These are phyloP conservation scores for Entomyzon cyanotis DNA, from an alignment of 2,113 vertebrate genomes.

Conservation along the genomic window DNA sequence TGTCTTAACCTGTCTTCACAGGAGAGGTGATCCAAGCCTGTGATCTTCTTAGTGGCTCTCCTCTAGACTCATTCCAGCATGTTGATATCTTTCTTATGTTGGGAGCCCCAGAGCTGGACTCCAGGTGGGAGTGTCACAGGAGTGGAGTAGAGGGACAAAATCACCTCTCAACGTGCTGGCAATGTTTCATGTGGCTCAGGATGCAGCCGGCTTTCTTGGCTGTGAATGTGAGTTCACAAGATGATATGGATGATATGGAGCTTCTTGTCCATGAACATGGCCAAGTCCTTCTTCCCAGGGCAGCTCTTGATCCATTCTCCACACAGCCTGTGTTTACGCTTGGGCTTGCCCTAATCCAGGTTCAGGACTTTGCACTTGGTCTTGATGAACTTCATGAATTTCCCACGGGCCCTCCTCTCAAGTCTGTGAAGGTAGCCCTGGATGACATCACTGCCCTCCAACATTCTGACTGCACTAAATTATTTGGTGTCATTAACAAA, in stretches of 20 bases:
- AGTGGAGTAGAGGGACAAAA: background rate
- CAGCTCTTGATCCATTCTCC: background rate
- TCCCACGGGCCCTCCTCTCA: background rate
- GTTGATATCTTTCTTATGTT: fast-evolving
- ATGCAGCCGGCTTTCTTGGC: background rate
- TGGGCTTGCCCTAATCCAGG: background rate
- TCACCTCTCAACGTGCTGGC: fast-evolving
- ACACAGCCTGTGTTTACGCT: background rate
- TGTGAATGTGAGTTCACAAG: too few species aligned
- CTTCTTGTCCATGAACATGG: fast-evolving
- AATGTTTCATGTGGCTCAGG: background rate
- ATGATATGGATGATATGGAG: background rate
- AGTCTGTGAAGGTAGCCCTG: background rate
- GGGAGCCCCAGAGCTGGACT: background rate
- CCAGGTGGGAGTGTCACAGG: background rate
- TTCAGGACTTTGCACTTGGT: background rate
- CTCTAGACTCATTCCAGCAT: background rate
- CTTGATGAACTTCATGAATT: background rate
- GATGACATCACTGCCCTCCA: background rate
- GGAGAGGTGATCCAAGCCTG: background rate
- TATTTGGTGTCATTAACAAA: background rate
- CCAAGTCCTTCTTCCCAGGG: background rate
- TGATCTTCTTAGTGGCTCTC: background rate
- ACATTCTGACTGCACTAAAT: background rate
- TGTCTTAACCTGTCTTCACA: background rate